A percentile compares a stretch with the other conserved stretches of the same genome.
These are phyloP conservation scores for Campylorhamphus procurvoides DNA, from an alignment of 2,113 vertebrate species.

Conservation along the genomic window DNA sequence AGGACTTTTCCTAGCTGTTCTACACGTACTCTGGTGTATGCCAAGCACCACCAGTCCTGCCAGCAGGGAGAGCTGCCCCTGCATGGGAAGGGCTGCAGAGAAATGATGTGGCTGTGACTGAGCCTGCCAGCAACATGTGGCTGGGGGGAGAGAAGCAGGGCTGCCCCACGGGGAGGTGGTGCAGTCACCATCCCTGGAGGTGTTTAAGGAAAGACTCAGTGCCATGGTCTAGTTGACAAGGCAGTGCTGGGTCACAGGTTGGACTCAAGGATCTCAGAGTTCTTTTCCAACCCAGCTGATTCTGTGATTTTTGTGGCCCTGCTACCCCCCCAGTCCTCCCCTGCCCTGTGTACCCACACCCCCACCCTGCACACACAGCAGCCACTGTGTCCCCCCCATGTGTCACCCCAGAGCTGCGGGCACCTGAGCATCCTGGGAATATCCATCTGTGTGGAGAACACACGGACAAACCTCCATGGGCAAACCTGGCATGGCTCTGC, in stretches of 20 bases:
- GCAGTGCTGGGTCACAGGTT: neutral
- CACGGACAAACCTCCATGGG: rapidly evolving
- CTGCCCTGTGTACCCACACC: neutral
- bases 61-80: neutral
- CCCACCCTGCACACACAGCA: rapidly evolving
- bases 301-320: neutral
- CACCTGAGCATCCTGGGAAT: rapidly evolving
- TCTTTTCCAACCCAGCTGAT: neutral
- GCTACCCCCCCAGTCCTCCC: rapidly evolving
- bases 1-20: neutral
- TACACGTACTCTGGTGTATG: too few species aligned
- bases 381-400: rapidly evolving
- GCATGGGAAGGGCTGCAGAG: neutral
- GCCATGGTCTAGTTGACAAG: neutral
- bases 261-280: neutral
- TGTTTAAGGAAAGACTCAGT: neutral
- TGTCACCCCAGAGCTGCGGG: rapidly evolving
- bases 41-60: neutral
- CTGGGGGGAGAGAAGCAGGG: neutral
- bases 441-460: rapidly evolving
- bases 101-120: neutral
- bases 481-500: rapidly evolving
- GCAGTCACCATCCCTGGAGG: neutral
- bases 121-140: neutral
- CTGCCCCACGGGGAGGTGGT: neutral